Base-by-base conservation (phyloP, 1,140 invertebrate species). In the Rhopalosiphum padi region DNA sequence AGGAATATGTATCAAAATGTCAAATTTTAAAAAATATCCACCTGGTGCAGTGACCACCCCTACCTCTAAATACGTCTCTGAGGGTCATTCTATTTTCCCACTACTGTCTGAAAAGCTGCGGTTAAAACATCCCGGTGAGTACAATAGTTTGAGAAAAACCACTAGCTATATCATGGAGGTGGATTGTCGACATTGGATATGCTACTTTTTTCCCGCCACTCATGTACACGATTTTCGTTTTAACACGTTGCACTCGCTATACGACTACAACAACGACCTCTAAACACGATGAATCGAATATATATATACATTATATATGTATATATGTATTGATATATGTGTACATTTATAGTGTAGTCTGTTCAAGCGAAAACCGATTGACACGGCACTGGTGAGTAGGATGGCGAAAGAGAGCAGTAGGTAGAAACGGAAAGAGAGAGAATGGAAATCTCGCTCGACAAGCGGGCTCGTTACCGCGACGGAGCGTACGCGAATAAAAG, bases 401-500 rank as follows among this genome's bases (percentile, higher is more conserved):
- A n/a, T 6, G n/a, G 60, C 6, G 11, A n/a, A 30, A 18, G 30
- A n/a, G 30, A 77, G 60, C 0, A 1, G 51, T 53, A 53, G 22
- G 51, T 21, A 53, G 0, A 37, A 51, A 25, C 8, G 37, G 22
- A 15, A 21, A 11, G 35, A 21, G 51, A 48, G 53, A 92, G n/a
- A 85, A 87, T 30, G 18, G 15, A 35, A 92, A 92, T 92, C 46
- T 51, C 35, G 30, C 8, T 41, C 48, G 91, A 92, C 91, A 85
- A 51, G 91, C 82, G 91, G 91, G 77, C 91, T 92, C 91, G 91
- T 92, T 92, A 92, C n/a, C 87, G 87, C 35, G n/a, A 37, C 48
- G 43, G 21, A 51, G 21, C 77, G 21, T 41, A 48, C 60, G 21
- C 46, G 37, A 60, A 51, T 51, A 92, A 92, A 85, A 92, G 48